Conservation (phyloP, 2,113 vertebrate species). For the Myrmecophaga tridactyla region DNA sequence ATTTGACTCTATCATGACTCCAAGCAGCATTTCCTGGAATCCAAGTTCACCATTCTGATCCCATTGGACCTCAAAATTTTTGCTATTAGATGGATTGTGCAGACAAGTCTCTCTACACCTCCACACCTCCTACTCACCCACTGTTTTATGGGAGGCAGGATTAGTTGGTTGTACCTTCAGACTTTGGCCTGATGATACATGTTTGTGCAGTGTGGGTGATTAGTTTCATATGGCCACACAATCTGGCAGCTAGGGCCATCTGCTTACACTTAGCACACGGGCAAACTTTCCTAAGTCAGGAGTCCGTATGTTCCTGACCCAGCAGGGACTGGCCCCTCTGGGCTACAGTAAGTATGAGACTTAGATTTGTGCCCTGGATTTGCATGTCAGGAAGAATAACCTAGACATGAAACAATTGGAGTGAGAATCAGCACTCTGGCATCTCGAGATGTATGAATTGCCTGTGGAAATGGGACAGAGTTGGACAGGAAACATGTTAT, state of each 20-base stretch:
- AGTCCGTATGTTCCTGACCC: neutral
- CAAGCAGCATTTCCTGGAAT: neutral
- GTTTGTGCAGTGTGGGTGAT: neutral
- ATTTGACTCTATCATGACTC: neutral
- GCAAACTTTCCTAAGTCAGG: neutral
- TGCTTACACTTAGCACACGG: constrained; percentile 43
- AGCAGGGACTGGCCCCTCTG: neutral
- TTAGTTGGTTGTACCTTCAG: constrained; percentile 20
- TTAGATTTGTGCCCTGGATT: neutral
- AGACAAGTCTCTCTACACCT: neutral
- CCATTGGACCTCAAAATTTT: neutral
- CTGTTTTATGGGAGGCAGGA: constrained; percentile 17
- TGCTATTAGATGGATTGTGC: neutral
- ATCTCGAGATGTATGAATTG: neutral
- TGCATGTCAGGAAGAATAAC: constrained; percentile 28
- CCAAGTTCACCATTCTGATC: neutral
- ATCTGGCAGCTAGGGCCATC: constrained; percentile 49
- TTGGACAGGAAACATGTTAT: neutral
- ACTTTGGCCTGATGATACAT: neutral
- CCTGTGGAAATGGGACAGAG: constrained; percentile 1
- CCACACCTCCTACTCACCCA: neutral
- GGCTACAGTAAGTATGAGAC: neutral
- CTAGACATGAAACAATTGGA: neutral
- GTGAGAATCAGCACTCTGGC: neutral
- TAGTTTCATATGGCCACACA: neutral